Evolutionary conservation across 30 jellyfish, hydroid and myxozoan genomes (phyloP).

Genomic region (Hydra vulgaris): DNA sequence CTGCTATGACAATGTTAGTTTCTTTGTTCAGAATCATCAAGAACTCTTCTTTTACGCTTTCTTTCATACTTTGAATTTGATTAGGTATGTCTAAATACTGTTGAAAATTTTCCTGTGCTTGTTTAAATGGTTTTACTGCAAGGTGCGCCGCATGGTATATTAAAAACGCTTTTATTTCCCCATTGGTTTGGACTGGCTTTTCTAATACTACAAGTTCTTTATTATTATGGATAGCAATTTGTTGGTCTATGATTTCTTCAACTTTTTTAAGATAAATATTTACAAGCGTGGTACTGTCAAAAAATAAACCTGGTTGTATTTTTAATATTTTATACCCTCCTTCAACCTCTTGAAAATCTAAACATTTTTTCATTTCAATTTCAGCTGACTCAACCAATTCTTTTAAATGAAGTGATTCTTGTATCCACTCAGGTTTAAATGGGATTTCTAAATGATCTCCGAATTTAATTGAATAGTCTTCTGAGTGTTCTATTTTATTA

Average conservation of each 20-base stretch:
- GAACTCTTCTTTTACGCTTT: constrained; percentile 1
- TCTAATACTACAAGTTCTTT: no score
- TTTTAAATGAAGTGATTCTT: background rate
- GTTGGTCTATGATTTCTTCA: background rate
- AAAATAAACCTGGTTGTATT: background rate
- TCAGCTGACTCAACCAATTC: background rate
- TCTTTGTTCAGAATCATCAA: background rate
- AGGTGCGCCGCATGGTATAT: constrained; percentile 1
- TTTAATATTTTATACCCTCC: background rate
- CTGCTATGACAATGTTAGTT: background rate
- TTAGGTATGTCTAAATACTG: background rate
- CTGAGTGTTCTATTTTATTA: background rate
- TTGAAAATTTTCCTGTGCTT: constrained; percentile 4
- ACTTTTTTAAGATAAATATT: background rate
- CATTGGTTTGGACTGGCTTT: background rate
- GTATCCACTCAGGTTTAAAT: background rate
- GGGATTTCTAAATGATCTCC: background rate
- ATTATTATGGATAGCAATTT: no score
- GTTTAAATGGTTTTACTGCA: background rate
- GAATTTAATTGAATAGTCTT: background rate
- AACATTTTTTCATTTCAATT: background rate
- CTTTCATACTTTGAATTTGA: background rate
- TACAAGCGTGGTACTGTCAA: background rate
- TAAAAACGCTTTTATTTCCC: background rate
- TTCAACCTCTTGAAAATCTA: background rate